Evolutionary conservation across 1,140 invertebrate genomes (phyloP), one percentile per base, ranked within the genome.

Genomic region (Dendrolimus kikuchii): DNA sequence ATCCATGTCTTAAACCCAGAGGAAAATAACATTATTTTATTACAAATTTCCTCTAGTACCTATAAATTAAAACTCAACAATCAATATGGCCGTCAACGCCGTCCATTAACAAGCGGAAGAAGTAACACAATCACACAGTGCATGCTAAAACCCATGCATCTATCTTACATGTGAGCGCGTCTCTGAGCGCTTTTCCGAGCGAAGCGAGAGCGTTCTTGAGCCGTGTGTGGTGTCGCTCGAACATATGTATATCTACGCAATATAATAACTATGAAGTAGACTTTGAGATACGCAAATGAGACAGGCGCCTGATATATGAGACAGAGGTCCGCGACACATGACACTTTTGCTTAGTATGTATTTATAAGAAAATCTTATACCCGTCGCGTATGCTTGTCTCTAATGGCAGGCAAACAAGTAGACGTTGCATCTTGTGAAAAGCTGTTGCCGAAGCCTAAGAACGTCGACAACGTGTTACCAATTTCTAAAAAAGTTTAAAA

Each of bases 121-220:
- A n/a, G 37, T 23, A 45, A 8, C 39, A 7, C 53, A 42, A 40
- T 40, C 38, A 46, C 55, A 56, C 60, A 60, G 57, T 62, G 63
- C 64, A 68, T 71, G 60, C 60, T 47, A 61, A 60, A 36, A 23
- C 23, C 23, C 23, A 23, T 23, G 23, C 23, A 23, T 23, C 50
- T 57, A 55, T 89, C 91, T 92, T 90, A 92, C 91, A 88, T 79
- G 77, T 81, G 48, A 92, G 84, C 64, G 90, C 90, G 73, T 89
- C 88, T 71, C 89, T 89, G 55, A 93, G 88, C 70, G 89, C 88
- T 57, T 78, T 83, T n/a, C 88, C 88, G 64, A 93, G 88, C 55
- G 88, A 77, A 2, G 87, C 84, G 23, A 93, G 79, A 51, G 89
- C 86, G 56, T 85, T 81, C 66, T 89, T 86, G 40, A 92, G 82